Evolutionary conservation across 2,797 vertebrate genomes (phyloP).

Genomic region (Melanotaenia nigrans): DNA sequence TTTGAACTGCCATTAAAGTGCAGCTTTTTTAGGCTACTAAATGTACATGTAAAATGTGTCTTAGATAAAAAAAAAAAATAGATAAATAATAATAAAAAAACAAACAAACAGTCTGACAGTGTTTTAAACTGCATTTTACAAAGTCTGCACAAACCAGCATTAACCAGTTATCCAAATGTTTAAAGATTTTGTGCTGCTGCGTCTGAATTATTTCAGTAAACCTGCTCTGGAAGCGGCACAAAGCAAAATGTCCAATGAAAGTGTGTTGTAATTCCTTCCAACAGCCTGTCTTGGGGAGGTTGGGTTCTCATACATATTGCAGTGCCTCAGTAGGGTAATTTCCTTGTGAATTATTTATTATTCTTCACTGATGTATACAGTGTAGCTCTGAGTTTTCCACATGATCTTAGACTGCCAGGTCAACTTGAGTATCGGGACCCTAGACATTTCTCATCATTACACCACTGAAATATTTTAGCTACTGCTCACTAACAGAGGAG

Average conservation of each 20-base stretch:
- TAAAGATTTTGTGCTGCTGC: background rate
- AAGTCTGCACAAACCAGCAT: background rate
- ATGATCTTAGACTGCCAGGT: constrained; percentile 26
- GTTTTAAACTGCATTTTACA: background rate
- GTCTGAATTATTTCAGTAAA: constrained; percentile 3
- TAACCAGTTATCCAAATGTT: background rate
- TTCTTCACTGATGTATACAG: constrained; percentile 17
- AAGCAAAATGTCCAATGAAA: constrained; percentile 22
- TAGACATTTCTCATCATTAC: constrained; percentile 4
- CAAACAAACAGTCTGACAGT: background rate
- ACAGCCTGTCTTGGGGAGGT: background rate
- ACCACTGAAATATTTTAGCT: background rate
- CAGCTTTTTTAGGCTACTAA: background rate
- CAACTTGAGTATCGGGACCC: constrained; percentile 19
- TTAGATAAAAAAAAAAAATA: background rate
- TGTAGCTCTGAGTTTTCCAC: constrained; percentile 10
- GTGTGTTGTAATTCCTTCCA: constrained; percentile 37
- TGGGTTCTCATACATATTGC: constrained; percentile 31
- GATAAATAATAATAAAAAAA: no score
- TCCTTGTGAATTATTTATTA: constrained; percentile 58
- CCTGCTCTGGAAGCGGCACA: constrained; percentile 1
- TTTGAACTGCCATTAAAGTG: background rate
- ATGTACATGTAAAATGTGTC: background rate
- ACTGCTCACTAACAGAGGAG: constrained; percentile 2
- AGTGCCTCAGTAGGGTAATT: constrained; percentile 35